These are phyloP conservation scores for Drosophila cognata DNA, from an alignment of 2,888 invertebrate species.

Conservation along the genomic window DNA sequence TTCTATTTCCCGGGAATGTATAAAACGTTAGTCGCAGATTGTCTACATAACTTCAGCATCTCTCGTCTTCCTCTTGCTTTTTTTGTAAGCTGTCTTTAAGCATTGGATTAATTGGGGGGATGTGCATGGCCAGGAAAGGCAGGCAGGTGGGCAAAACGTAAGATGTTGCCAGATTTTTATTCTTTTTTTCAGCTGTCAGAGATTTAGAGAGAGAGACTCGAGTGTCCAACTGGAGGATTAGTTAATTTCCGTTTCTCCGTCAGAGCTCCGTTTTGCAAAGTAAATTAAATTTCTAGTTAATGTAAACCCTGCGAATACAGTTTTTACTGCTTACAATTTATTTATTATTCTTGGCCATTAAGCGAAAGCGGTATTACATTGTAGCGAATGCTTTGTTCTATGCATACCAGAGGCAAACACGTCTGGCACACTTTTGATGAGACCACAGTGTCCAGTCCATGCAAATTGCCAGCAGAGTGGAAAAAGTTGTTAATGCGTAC, in stretches of 20 bases:
- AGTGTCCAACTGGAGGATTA: slow-evolving; percentile 11
- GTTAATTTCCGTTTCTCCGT: background rate
- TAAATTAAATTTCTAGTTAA: background rate
- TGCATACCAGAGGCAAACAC: background rate
- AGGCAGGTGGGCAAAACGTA: slow-evolving; percentile 19
- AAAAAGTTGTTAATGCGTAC: slow-evolving; percentile 33
- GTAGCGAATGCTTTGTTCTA: background rate
- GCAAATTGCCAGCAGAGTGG: slow-evolving; percentile 12
- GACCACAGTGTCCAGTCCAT: slow-evolving; percentile 12
- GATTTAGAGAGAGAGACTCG: slow-evolving; percentile 10
- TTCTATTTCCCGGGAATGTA: slow-evolving; percentile 48
- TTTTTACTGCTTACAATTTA: background rate
- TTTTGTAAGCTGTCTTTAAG: slow-evolving; percentile 41
- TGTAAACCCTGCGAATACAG: background rate
- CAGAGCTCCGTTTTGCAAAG: background rate
- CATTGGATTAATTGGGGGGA: slow-evolving; percentile 72
- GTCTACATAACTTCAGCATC: slow-evolving; percentile 22
- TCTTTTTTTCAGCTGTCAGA: slow-evolving; percentile 2
- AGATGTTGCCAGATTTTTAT: background rate
- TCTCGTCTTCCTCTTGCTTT: background rate
- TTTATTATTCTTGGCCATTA: background rate
- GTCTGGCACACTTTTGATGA: slow-evolving; percentile 47
- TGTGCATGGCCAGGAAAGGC: slow-evolving; percentile 42
- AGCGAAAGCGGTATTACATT: background rate
- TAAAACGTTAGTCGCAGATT: slow-evolving; percentile 54